Evolutionary conservation across 2,113 vertebrate genomes (phyloP).

Genomic region (Mustelus asterias): DNA sequence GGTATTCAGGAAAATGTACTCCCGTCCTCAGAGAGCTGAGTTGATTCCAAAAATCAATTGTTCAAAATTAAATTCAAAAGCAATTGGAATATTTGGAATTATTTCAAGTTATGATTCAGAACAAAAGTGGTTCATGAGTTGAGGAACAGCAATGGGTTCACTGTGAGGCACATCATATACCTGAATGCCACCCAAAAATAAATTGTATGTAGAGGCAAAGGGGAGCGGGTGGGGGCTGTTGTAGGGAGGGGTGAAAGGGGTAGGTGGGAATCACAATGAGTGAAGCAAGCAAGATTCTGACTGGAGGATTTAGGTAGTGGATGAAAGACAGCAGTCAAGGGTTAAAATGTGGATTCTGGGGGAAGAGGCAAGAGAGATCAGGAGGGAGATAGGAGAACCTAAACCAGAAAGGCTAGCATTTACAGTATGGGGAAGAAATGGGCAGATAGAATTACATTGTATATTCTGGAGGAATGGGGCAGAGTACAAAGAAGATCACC

Average conservation of each 20-base stretch:
- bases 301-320: neutral
- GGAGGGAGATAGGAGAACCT: neutral
- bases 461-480: neutral
- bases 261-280: neutral
- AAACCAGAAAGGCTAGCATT: neutral
- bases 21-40: neutral
- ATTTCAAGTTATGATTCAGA: slow-evolving; percentile 19
- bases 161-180: neutral
- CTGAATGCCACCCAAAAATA: neutral
- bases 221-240: neutral
- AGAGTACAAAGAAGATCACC: neutral
- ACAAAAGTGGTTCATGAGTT: neutral
- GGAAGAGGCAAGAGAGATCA: neutral
- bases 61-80: neutral
- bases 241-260: neutral
- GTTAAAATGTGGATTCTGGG: neutral
- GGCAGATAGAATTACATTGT: neutral
- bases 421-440: neutral
- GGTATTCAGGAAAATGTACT: slow-evolving; percentile 9
- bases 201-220: neutral
- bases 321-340: neutral
- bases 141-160: neutral
- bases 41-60: slow-evolving; percentile 12
- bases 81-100: slow-evolving; percentile 19
- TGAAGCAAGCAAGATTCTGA: neutral